Conservation (phyloP, 2,888 invertebrate genomes). For the Ectemnius cavifrons region DNA sequence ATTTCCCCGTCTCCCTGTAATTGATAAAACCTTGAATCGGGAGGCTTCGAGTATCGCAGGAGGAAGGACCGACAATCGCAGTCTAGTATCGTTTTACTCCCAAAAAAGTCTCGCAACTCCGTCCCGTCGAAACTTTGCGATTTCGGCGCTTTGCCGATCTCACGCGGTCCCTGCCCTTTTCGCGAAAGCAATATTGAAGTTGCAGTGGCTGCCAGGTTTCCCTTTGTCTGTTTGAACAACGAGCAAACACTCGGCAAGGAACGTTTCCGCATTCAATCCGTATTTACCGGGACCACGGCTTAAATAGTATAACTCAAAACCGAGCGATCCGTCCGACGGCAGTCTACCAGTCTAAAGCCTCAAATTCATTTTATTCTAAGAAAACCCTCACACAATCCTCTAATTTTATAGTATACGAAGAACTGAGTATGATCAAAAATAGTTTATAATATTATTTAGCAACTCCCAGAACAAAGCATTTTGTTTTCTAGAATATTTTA, state of each 20-base stretch:
- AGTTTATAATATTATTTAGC: too few relatives aligned
- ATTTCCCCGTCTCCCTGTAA: not conserved
- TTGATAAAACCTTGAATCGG: not conserved
- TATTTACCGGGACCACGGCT: too few relatives aligned
- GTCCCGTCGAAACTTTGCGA: not conserved
- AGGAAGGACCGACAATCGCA: not conserved
- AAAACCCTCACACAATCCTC: too few relatives aligned
- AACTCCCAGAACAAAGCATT: too few relatives aligned
- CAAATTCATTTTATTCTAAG: too few relatives aligned
- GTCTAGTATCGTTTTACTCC: not conserved
- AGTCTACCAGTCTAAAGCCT: too few relatives aligned
- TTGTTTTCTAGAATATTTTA: too few relatives aligned
- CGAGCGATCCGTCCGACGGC: too few relatives aligned
- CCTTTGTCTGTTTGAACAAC: slow-evolving; percentile 1
- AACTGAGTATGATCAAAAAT: too few relatives aligned
- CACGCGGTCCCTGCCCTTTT: not conserved
- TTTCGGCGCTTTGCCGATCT: not conserved
- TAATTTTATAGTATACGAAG: too few relatives aligned
- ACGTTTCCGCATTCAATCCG: too few relatives aligned
- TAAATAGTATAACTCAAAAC: too few relatives aligned
- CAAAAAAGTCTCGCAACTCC: not conserved
- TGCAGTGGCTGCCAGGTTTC: not conserved
- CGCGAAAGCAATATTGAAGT: slow-evolving; percentile 6
- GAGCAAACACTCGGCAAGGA: slow-evolving; percentile 1
- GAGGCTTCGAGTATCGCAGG: not conserved